Conservation (phyloP, 2,888 invertebrate genomes). For the Tachina lurida region DNA sequence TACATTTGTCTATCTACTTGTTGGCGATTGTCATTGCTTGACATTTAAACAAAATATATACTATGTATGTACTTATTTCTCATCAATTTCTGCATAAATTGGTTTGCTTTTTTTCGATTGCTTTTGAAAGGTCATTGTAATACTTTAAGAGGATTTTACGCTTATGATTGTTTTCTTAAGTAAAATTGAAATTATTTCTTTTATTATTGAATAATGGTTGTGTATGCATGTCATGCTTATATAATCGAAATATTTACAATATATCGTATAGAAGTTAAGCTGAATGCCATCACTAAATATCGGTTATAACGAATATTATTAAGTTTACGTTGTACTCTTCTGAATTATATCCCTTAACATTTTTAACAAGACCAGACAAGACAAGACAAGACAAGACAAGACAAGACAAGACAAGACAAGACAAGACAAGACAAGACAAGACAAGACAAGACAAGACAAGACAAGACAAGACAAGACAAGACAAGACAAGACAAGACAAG, state of each 20-base stretch:
- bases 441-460: no score
- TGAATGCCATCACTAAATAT: background rate
- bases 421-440: no score
- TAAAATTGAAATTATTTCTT: conserved; percentile 35
- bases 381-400: no score
- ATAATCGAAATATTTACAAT: background rate
- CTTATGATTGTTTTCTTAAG: conserved; percentile 54
- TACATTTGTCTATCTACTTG: conserved; percentile 43
- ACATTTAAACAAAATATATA: conserved; percentile 49
- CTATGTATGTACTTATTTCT: conserved; percentile 8
- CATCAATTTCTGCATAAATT: conserved; percentile 19
- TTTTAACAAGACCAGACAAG: no score
- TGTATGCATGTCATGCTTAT: background rate
- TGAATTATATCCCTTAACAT: no score
- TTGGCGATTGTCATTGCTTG: conserved; percentile 54
- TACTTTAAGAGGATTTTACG: conserved; percentile 66
- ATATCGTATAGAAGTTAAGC: background rate
- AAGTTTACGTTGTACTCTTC: no score
- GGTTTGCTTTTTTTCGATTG: background rate
- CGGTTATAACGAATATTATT: background rate
- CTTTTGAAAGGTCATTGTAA: conserved; percentile 65
- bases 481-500: no score
- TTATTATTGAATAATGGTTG: conserved; percentile 32
- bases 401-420: no score
- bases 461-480: no score